Evolutionary conservation across 1,140 invertebrate genomes (phyloP).

Genomic region (Aleiodes sp.): DNA sequence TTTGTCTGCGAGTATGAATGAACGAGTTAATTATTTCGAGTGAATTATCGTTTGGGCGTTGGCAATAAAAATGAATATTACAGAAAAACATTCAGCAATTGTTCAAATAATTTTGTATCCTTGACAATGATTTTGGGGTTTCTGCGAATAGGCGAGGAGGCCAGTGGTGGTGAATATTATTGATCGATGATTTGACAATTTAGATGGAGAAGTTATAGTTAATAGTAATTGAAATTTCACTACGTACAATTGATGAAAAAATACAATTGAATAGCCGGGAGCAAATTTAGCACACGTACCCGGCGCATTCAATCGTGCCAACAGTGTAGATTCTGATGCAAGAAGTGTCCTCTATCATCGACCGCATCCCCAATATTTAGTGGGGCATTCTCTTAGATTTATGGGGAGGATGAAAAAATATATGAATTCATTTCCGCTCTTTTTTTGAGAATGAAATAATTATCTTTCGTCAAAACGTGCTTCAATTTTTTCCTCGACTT

Average conservation of each 20-base stretch:
- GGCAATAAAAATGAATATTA: not conserved
- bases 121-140: not conserved
- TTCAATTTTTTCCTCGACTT: too few species aligned
- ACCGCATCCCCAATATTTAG: too few species aligned
- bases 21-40: not conserved
- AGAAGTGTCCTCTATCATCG: constrained; percentile 9
- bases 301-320: not conserved
- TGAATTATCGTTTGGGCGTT: not conserved
- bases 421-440: too few species aligned
- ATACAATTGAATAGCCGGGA: not conserved
- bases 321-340: not conserved
- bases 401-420: too few species aligned
- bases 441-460: too few species aligned
- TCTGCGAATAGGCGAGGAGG: too few species aligned
- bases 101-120: not conserved
- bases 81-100: too few species aligned
- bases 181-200: too few species aligned
- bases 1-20: not conserved
- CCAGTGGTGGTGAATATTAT: too few species aligned
- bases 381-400: too few species aligned
- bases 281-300: constrained; percentile 7
- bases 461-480: too few species aligned
- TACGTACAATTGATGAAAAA: not conserved
- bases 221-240: not conserved
- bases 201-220: too few species aligned